Evolutionary conservation across 1,140 invertebrate species (phyloP), one percentile per base, ranked within the genome.

Genomic region (Chironomus striatipennis): DNA sequence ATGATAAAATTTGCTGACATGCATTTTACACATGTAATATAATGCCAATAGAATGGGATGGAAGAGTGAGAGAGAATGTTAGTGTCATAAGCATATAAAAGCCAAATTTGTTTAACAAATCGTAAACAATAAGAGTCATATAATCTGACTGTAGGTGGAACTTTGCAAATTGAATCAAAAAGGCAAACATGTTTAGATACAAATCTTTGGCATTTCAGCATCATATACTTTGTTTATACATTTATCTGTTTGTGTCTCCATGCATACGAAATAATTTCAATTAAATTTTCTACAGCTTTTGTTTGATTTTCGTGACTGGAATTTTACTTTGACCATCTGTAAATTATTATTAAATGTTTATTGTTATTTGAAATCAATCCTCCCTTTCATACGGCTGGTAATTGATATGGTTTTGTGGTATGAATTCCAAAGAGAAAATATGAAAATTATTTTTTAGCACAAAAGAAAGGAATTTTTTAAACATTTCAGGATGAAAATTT

Each of bases 1-100:
- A n/a, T n/a, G 47, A n/a, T 57, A 15, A 57, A 57, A 57, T 57
- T 57, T 57, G 47, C 47, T 57, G 47, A 57, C 47, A 57, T 57
- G 47, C 47, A 57, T 15, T 57, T 57, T 57, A 57, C 47, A 57
- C 47, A 57, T 57, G 47, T 57, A 57, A 57, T n/a, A n/a, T 57
- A 57, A n/a, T 57, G 5, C 12, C 47, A 57, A 34, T n/a, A 57
- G 12, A 57, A 57, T 57, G 47, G 47, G 47, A 57, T 57, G 47
- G 47, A 57, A n/a, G 47, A 57, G 12, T 34, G 24, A 34, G 24
- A 34, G 24, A 34, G 24, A 34, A 34, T 34, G 24, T 34, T 34
- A 34, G 24, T 34, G 24, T 34, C 24, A 34, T 34, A 34, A 34
- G 24, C 24, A 34, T 34, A 34, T 34, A 34, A 57, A 57, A 57